A percentile compares a stretch with the other conserved stretches of the same genome.
Evolutionary conservation across 2,113 vertebrate genomes (phyloP).

Genomic region (Hystrix brachyura): DNA sequence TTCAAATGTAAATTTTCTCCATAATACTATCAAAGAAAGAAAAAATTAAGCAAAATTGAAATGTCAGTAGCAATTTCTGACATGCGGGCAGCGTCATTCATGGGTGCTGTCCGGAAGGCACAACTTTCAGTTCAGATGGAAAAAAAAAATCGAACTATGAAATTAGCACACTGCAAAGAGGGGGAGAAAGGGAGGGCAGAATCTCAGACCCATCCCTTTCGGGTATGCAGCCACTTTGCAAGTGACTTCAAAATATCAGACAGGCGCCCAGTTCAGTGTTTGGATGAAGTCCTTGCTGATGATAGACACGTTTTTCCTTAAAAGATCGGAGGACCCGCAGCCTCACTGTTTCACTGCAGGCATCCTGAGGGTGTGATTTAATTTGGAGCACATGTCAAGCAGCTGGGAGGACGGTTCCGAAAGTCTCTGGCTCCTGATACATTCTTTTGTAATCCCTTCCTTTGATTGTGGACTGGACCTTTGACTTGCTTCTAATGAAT

Average conservation of each 20-base stretch:
- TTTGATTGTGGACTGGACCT: conserved; percentile 54
- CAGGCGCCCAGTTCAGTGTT: conserved; percentile 88
- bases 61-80: conserved; percentile 96
- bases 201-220: conserved; percentile 67
- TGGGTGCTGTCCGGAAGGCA: conserved; percentile 81
- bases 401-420: background rate
- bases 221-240: conserved; percentile 81
- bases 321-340: conserved; percentile 43
- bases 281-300: conserved; percentile 88
- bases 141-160: conserved; percentile 83
- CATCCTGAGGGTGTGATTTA: conserved; percentile 55
- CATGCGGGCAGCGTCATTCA: conserved; percentile 88
- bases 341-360: conserved; percentile 16
- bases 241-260: conserved; percentile 88
- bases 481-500: conserved; percentile 56
- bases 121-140: conserved; percentile 86
- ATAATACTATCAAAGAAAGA: conserved; percentile 91
- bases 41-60: conserved; percentile 92
- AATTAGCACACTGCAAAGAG: conserved; percentile 79
- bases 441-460: background rate
- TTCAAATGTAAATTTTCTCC: conserved; percentile 95
- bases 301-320: conserved; percentile 44
- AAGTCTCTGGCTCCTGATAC: background rate
- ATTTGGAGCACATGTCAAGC: conserved; percentile 4
- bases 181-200: conserved; percentile 64